Evolutionary conservation across 2,113 vertebrate genomes (phyloP).

Genomic region (Chrysemys picta): DNA sequence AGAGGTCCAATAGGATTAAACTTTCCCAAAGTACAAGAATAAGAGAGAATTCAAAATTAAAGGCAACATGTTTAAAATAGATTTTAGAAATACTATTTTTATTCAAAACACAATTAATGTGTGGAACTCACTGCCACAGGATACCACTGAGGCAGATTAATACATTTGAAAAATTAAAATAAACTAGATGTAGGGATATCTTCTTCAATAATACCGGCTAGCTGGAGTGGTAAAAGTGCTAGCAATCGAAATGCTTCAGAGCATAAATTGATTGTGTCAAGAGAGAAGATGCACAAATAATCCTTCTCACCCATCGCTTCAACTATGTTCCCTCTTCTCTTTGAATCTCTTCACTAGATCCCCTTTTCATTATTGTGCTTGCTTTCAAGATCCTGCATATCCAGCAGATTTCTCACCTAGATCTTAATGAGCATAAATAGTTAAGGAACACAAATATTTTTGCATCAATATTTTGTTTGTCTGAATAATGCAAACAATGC

Average conservation of each 20-base stretch:
- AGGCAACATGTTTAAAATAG: not conserved
- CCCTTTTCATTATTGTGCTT: not conserved
- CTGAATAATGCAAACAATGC: not conserved
- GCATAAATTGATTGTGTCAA: not conserved
- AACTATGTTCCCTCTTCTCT: not conserved
- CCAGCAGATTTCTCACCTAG: not conserved
- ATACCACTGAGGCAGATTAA: not conserved
- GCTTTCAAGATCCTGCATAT: not conserved
- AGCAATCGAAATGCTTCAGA: not conserved
- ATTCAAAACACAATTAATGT: not conserved
- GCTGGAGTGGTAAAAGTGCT: not conserved
- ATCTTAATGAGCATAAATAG: not conserved
- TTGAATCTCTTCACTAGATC: constrained; percentile 23
- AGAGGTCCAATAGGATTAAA: not conserved
- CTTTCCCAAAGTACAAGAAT: not conserved
- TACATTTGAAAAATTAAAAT: not conserved
- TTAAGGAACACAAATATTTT: not conserved
- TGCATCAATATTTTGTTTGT: not conserved
- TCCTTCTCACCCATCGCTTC: not conserved
- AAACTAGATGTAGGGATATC: not conserved
- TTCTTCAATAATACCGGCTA: not conserved
- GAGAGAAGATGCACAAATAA: not conserved
- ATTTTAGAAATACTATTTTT: constrained; percentile 1
- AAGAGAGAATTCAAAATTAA: not conserved
- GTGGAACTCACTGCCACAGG: not conserved